Evolutionary conservation across 2,888 invertebrate genomes (phyloP).

Genomic region (Pachliopta kotzebuea): DNA sequence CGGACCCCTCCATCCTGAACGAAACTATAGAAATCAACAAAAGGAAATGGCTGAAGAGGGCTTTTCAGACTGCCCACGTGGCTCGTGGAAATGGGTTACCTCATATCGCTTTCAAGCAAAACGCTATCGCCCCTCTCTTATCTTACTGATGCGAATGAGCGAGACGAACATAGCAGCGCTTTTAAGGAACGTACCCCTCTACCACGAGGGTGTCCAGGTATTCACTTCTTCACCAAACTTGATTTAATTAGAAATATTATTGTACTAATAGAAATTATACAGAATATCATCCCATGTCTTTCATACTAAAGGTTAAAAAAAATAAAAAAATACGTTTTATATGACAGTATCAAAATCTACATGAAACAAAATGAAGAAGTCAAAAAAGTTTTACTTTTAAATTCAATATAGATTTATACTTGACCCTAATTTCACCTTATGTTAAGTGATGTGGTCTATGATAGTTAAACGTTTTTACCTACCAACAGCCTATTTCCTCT

Average conservation of each 20-base stretch:
- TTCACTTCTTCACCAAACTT: not conserved
- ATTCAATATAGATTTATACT: no score
- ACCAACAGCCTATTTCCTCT: no score
- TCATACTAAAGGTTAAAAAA: no score
- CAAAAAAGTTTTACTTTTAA: no score
- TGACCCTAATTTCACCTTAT: no score
- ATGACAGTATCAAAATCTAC: no score
- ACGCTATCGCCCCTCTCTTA: slow-evolving; percentile 46
- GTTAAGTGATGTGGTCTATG: no score
- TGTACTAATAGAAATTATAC: not conserved
- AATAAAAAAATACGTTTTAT: no score
- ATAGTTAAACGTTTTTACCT: no score
- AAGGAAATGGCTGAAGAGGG: slow-evolving; percentile 44
- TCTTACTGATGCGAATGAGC: slow-evolving; percentile 22
- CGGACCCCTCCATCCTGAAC: slow-evolving; percentile 24
- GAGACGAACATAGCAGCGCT: slow-evolving; percentile 13
- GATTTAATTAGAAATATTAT: not conserved
- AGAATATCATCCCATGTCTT: no score
- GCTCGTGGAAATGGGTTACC: slow-evolving; percentile 66
- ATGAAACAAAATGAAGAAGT: no score
- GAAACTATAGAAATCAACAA: slow-evolving; percentile 32
- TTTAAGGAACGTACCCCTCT: slow-evolving; percentile 19
- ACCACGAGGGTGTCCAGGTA: not conserved
- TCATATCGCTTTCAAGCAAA: slow-evolving; percentile 58
- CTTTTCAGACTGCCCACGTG: slow-evolving; percentile 62